Conservation (phyloP, 2,888 invertebrate genomes). For the Drosophila diplacantha region DNA sequence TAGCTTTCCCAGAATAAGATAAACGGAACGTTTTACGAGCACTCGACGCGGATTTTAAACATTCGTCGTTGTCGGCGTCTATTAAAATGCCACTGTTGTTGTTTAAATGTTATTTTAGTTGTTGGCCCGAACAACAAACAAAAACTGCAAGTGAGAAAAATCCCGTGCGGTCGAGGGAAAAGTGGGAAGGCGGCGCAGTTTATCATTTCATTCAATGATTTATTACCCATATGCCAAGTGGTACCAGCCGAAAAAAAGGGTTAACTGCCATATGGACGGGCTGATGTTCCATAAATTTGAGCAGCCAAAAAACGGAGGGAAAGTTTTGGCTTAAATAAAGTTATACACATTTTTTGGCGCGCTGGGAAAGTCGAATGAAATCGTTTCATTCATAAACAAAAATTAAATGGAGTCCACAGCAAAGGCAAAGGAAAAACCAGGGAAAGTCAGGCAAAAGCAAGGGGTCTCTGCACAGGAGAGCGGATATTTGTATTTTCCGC, state of each 20-base stretch:
- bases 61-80: constrained; percentile 40
- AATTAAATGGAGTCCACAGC: constrained; percentile 50
- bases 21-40: constrained; percentile 59
- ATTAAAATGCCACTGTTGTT: constrained; percentile 46
- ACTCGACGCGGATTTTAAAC: constrained; percentile 56
- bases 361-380: constrained; percentile 6
- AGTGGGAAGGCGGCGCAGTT: constrained; percentile 35
- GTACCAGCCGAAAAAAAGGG: constrained; percentile 26
- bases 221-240: constrained; percentile 52
- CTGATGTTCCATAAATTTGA: constrained; percentile 25
- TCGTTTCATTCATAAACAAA: constrained; percentile 61
- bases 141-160: constrained; percentile 16
- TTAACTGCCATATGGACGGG: constrained; percentile 34
- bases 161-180: not conserved
- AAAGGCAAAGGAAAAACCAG: constrained; percentile 2
- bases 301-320: constrained; percentile 7
- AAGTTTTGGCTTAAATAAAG: constrained; percentile 21
- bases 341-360: constrained; percentile 23
- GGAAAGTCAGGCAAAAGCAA: constrained; percentile 34
- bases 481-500: not conserved
- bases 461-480: constrained; percentile 22
- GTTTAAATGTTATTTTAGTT: constrained; percentile 4
- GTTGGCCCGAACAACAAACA: constrained; percentile 18
- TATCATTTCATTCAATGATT: constrained; percentile 62
- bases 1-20: constrained; percentile 30